Evolutionary conservation across 2,888 invertebrate genomes (phyloP).

Genomic region (Osmoderma eremita): DNA sequence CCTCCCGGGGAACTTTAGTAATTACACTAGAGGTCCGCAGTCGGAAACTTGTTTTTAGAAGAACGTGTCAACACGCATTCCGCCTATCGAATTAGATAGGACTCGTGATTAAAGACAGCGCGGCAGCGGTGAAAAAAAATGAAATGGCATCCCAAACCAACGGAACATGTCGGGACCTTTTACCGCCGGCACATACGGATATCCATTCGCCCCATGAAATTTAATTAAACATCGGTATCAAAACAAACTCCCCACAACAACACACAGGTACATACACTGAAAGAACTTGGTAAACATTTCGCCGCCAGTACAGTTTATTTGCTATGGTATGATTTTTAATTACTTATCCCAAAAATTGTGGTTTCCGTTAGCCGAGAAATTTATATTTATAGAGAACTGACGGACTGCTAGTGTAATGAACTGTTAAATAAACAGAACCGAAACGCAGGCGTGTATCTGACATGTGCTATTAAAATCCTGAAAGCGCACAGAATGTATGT

Average conservation of each 20-base stretch:
- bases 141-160: constrained; percentile 24
- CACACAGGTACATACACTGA: background rate
- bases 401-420: background rate
- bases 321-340: constrained; percentile 17
- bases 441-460: constrained; percentile 11
- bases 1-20: constrained; percentile 54
- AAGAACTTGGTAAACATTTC: constrained; percentile 4
- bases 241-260: constrained; percentile 1
- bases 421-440: constrained; percentile 8
- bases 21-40: constrained; percentile 51
- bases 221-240: constrained; percentile 12
- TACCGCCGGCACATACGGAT: background rate
- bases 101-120: constrained; percentile 40
- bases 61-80: constrained; percentile 52
- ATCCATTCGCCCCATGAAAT: background rate
- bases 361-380: background rate
- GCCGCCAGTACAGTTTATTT: constrained; percentile 6
- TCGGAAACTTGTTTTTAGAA: constrained; percentile 50
- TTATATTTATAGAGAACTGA: constrained; percentile 7
- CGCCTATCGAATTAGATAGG: constrained; percentile 52
- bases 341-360: constrained; percentile 2
- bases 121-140: constrained; percentile 29
- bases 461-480: constrained; percentile 16
- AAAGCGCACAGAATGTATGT: background rate
- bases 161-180: background rate